A percentile compares a stretch with the other conserved stretches of the same genome.
Conservation (phyloP, 2,113 vertebrate genomes). For the Acanthochromis polyacanthus region DNA sequence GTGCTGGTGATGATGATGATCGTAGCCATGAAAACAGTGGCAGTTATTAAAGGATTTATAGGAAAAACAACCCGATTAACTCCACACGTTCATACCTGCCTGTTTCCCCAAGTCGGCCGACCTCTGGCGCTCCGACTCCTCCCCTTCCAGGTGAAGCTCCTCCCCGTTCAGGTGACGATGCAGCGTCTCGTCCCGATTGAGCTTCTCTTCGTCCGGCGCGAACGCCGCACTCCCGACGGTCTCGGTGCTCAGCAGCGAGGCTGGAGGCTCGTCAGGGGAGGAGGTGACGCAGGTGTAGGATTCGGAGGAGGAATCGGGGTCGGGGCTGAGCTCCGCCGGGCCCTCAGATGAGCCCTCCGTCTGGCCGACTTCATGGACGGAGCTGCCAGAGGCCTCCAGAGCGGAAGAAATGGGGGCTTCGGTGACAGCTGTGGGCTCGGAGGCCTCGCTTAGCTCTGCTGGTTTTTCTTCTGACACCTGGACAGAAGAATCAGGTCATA, state of each 20-base stretch:
- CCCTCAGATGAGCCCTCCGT: constrained; percentile 42
- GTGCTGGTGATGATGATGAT: not conserved
- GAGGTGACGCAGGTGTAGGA: constrained; percentile 76
- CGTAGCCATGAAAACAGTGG: not conserved
- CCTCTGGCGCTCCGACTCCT: constrained; percentile 47
- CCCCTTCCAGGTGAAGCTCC: constrained; percentile 42
- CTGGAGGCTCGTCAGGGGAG: constrained; percentile 56
- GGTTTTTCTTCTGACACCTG: constrained; percentile 65
- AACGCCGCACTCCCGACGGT: constrained; percentile 63
- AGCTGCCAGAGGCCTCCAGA: constrained; percentile 29
- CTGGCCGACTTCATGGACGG: constrained; percentile 37
- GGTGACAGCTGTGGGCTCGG: constrained; percentile 1
- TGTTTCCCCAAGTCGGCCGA: constrained; percentile 53
- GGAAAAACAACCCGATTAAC: not conserved
- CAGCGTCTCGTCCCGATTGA: constrained; percentile 7
- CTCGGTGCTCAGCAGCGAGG: constrained; percentile 58
- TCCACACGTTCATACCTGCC: constrained; percentile 68
- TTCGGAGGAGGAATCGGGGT: constrained; percentile 78
- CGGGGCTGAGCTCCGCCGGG: constrained; percentile 25
- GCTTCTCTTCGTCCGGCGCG: constrained; percentile 44
- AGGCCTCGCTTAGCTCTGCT: constrained; percentile 32
- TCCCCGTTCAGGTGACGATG: constrained; percentile 26
- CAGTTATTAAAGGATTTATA: not conserved
- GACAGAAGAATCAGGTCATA: constrained; percentile 18
- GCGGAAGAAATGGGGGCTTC: constrained; percentile 37